Conservation (phyloP, 2,113 vertebrate genomes). For the Coturnix japonica region DNA sequence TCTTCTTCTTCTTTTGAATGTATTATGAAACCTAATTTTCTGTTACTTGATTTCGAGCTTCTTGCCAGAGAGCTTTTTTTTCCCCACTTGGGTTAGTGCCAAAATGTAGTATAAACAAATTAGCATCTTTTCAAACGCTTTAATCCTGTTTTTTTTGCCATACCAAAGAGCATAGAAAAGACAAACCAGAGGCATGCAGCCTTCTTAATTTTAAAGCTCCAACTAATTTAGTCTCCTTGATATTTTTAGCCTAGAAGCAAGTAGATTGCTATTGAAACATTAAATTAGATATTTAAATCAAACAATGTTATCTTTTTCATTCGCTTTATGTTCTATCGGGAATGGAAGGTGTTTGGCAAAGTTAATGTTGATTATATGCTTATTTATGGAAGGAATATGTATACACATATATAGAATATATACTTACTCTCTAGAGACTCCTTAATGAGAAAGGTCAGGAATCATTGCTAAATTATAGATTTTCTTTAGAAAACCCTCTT, state of each 20-base stretch:
- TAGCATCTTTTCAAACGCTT: conserved; percentile 19
- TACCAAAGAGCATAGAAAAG: neutral
- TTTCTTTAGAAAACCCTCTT: neutral
- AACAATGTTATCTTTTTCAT: neutral
- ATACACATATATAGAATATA: neutral
- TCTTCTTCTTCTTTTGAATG: neutral
- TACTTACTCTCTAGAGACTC: neutral
- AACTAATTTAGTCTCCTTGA: conserved; percentile 13
- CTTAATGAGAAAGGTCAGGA: neutral
- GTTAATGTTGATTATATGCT: neutral
- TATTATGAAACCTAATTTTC: conserved; percentile 1
- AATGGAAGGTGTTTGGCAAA: neutral
- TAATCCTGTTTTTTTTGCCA: neutral
- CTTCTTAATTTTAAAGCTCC: neutral
- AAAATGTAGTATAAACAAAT: conserved; percentile 13
- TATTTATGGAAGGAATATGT: neutral
- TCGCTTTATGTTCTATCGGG: neutral
- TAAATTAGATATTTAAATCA: neutral
- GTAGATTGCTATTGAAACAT: neutral
- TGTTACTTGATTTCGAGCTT: neutral
- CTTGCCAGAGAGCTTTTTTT: neutral
- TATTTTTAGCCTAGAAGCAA: conserved; percentile 7
- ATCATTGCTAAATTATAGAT: neutral
- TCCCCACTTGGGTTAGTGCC: neutral
- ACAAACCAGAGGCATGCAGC: conserved; percentile 1